Percentiles rank a stretch among this genome's conserved stretches.
phyloP scores from a whole-genome alignment of 2,888 invertebrate genomes.

The Criorhina ranunculi region DNA sequence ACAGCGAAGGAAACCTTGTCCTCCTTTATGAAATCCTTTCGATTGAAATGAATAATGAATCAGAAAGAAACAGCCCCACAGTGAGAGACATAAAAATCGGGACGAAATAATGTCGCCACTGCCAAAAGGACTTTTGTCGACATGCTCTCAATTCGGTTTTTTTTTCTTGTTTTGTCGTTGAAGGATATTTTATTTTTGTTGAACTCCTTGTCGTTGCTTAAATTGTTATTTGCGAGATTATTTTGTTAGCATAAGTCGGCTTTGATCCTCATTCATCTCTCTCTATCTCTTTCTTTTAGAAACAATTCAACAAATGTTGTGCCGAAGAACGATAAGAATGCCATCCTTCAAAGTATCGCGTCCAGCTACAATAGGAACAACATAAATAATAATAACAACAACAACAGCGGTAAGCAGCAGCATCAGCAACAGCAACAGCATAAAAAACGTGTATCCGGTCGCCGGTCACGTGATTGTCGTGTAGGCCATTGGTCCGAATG shows the following conservation, averaged over 20 bases:
- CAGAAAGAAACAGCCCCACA: constrained; percentile 32
- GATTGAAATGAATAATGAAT: constrained; percentile 67
- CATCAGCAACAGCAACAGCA: constrained; percentile 83
- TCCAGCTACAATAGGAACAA: constrained; percentile 86
- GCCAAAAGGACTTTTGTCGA: constrained; percentile 34
- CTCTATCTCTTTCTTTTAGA: constrained; percentile 75
- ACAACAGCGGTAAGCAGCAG: too few relatives aligned
- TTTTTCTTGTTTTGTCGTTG: constrained; percentile 6
- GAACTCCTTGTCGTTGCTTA: constrained; percentile 27
- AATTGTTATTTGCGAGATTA: constrained; percentile 50
- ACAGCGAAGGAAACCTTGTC: constrained; percentile 1
- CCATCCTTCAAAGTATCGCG: constrained; percentile 89
- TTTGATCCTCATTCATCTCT: background rate
- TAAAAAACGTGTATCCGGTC: constrained; percentile 83
- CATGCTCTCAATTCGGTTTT: constrained; percentile 17
- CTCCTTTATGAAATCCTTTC: constrained; percentile 37
- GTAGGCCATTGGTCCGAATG: constrained; percentile 94
- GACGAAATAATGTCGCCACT: constrained; percentile 29
- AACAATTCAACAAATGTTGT: constrained; percentile 80
- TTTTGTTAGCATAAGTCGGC: constrained; percentile 46
- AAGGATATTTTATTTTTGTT: constrained; percentile 13
- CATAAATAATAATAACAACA: constrained; percentile 83
- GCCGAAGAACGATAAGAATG: constrained; percentile 88
- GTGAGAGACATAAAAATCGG: constrained; percentile 36
- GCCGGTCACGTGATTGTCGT: constrained; percentile 91